Conservation (phyloP, 1,140 invertebrate genomes). For the Samia ricini region DNA sequence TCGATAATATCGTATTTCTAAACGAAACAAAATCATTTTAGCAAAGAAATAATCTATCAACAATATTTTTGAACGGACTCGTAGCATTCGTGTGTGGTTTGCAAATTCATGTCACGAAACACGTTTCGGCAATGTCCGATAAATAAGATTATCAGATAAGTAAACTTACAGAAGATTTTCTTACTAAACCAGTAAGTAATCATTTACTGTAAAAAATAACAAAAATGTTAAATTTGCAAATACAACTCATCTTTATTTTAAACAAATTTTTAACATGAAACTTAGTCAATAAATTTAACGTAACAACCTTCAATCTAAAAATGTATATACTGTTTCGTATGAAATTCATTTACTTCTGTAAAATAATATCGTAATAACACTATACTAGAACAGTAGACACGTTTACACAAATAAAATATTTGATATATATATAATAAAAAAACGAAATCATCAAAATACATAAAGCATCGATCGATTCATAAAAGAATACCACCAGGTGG, state of each 20-base stretch:
- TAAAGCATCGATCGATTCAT: not conserved
- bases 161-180: not conserved
- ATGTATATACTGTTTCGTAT: no score
- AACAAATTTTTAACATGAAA: no score
- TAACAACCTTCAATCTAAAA: no score
- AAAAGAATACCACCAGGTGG: not conserved
- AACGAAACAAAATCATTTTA: not conserved
- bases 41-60: not conserved
- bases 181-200: not conserved
- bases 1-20: not conserved
- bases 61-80: not conserved
- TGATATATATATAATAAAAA: not conserved
- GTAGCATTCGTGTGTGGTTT: no score
- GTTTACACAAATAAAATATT: no score
- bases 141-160: conserved; percentile 9
- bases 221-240: not conserved
- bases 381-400: no score
- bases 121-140: conserved; percentile 30
- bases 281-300: no score
- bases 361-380: no score
- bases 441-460: not conserved
- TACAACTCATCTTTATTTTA: not conserved
- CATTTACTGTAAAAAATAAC: not conserved
- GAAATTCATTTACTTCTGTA: no score
- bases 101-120: conserved; percentile 21